Evolutionary conservation across 1,140 invertebrate genomes (phyloP).

Genomic region (Daktulosphaira vitifoliae): DNA sequence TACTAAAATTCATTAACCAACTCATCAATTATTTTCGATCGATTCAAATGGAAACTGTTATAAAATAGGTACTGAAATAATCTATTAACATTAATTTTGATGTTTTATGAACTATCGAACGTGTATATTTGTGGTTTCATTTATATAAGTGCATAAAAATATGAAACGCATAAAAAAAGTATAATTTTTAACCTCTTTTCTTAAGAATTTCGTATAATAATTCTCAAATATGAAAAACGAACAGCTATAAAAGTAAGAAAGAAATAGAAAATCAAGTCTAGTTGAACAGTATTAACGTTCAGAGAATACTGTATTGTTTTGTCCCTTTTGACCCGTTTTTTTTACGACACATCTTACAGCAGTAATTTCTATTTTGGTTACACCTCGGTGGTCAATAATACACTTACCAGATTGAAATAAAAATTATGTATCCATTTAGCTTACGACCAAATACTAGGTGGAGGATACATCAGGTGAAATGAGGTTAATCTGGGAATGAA

Average conservation of each 20-base stretch:
- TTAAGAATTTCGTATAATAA: no score
- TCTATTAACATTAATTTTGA: no score
- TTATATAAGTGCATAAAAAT: no score
- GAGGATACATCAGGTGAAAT: neutral
- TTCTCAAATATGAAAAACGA: no score
- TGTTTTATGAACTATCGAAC: no score
- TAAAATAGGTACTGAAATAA: no score
- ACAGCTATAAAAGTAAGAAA: neutral
- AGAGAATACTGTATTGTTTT: slow-evolving; percentile 1
- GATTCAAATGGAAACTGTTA: no score
- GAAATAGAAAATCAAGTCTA: slow-evolving; percentile 2
- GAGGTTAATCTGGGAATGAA: neutral
- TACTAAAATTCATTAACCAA: no score
- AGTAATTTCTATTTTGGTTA: slow-evolving; percentile 4
- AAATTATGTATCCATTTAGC: neutral
- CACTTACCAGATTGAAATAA: neutral
- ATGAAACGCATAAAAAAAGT: no score
- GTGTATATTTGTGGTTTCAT: no score
- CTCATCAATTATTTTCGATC: no score
- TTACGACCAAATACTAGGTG: neutral
- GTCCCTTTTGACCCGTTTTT: slow-evolving; percentile 8
- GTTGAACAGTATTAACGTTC: slow-evolving; percentile 4
- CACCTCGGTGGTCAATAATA: neutral
- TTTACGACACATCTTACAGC: slow-evolving; percentile 9
- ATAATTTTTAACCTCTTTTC: no score